These are phyloP conservation scores for Nezara viridula DNA, from an alignment of 2,888 invertebrate genomes.

Conservation along the genomic window DNA sequence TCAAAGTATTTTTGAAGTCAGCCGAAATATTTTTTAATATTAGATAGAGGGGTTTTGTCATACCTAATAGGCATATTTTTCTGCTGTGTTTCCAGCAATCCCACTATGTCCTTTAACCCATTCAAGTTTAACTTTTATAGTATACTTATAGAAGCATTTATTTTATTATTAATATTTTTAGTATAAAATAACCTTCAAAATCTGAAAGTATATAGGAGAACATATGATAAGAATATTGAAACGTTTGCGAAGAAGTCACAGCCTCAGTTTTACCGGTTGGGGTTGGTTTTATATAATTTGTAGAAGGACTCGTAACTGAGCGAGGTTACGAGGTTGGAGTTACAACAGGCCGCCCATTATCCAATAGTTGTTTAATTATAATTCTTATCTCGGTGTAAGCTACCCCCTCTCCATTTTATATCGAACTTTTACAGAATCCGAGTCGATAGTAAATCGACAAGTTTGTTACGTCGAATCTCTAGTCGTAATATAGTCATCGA, in stretches of 20 bases:
- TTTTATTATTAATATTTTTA: too few relatives aligned
- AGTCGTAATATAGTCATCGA: neutral
- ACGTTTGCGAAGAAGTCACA: neutral
- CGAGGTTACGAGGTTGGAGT: conserved; percentile 14
- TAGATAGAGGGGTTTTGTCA: too few relatives aligned
- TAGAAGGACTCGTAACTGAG: conserved; percentile 26
- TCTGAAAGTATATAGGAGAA: too few relatives aligned
- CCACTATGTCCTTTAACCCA: too few relatives aligned
- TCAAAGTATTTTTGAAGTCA: too few relatives aligned
- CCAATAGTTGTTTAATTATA: conserved; percentile 51
- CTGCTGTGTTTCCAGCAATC: too few relatives aligned
- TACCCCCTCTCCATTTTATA: neutral
- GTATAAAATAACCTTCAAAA: too few relatives aligned
- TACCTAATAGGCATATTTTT: too few relatives aligned
- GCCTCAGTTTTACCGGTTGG: neutral
- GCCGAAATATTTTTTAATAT: too few relatives aligned
- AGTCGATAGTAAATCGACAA: neutral
- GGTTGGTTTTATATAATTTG: conserved; percentile 16
- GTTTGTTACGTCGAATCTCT: neutral
- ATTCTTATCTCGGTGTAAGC: conserved; percentile 1
- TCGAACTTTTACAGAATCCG: neutral
- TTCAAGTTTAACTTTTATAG: too few relatives aligned
- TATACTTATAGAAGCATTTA: too few relatives aligned
- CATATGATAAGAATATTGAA: too few relatives aligned
- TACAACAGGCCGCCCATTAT: conserved; percentile 53